Conservation (phyloP, 2,797 vertebrate genomes). For the Intellagama lesueurii region DNA sequence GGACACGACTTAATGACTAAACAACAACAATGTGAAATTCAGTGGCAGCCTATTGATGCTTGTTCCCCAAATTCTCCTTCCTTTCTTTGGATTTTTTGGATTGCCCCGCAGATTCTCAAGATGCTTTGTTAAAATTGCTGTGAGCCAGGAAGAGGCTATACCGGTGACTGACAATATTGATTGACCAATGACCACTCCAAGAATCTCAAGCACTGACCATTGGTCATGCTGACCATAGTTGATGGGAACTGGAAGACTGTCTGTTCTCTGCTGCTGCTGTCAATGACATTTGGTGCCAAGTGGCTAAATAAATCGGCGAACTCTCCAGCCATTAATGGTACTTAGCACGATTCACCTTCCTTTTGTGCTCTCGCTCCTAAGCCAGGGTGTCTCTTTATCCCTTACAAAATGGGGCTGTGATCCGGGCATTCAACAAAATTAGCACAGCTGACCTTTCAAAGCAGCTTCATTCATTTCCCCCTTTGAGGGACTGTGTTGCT, state of each 20-base stretch:
- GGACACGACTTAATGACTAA: no score
- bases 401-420: conserved; percentile 22
- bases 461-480: background rate
- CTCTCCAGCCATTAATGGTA: background rate
- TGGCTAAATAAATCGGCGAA: background rate
- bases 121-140: background rate
- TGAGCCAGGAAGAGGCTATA: background rate
- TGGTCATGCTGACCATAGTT: background rate
- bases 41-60: background rate
- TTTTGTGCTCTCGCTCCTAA: background rate
- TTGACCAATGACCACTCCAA: background rate
- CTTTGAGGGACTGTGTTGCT: conserved; percentile 16
- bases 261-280: background rate
- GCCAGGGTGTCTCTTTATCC: background rate
- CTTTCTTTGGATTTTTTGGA: background rate
- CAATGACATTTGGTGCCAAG: background rate
- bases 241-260: background rate
- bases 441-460: conserved; percentile 18
- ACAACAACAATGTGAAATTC: no score
- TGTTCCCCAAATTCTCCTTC: background rate
- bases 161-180: no score
- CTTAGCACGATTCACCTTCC: background rate
- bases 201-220: background rate
- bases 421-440: conserved; percentile 20
- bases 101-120: background rate